phyloP scores from a whole-genome alignment of 2,888 invertebrate genomes.

The Dyspetes luteomarginatus region DNA sequence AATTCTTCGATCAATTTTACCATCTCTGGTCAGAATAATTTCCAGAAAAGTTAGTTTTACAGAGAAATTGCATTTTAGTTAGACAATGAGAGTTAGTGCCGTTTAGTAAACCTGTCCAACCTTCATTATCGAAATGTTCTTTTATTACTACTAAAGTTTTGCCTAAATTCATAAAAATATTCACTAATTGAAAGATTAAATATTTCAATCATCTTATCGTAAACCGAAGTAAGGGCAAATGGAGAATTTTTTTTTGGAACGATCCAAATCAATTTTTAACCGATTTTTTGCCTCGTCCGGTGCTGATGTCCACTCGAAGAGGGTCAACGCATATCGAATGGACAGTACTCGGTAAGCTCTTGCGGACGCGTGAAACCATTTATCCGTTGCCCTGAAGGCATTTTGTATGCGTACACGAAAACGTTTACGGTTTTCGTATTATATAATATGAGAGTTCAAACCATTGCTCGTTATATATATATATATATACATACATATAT shows the following conservation, averaged over 20 bases:
- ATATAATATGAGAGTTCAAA: too few species aligned
- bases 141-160: too few species aligned
- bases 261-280: not conserved
- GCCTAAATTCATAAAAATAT: too few species aligned
- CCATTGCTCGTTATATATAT: constrained; percentile 34
- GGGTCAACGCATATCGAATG: constrained; percentile 38
- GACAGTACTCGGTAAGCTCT: constrained; percentile 47
- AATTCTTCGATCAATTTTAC: too few species aligned
- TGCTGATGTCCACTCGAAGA: constrained; percentile 7
- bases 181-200: not conserved
- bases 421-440: constrained; percentile 51
- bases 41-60: too few species aligned
- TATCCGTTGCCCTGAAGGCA: constrained; percentile 53
- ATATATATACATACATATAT: not conserved
- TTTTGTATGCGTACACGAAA: constrained; percentile 34
- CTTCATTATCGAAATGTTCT: too few species aligned
- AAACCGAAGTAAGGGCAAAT: not conserved
- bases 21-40: too few species aligned
- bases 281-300: not conserved
- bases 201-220: not conserved
- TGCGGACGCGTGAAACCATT: constrained; percentile 65
- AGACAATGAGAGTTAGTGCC: too few species aligned
- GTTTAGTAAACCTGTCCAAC: too few species aligned
- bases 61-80: too few species aligned
- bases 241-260: not conserved